Base-by-base conservation (phyloP, 2,797 vertebrate genomes). In the Spinus pinus region DNA sequence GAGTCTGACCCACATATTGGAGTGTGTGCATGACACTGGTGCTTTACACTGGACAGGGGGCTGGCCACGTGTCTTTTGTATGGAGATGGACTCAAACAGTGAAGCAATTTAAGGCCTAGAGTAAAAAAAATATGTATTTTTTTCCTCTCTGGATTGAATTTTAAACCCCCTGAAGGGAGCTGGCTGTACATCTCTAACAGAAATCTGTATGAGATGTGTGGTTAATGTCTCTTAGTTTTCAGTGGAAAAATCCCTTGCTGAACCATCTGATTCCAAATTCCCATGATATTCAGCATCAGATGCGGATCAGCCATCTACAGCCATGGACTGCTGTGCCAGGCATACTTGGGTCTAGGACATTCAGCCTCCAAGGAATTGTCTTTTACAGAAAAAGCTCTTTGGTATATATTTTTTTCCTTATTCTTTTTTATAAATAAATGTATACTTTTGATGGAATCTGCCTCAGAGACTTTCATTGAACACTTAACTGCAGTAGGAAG, bases 361-460 rank as follows among this genome's bases (percentile, higher is more conserved):
- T 89, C 46, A 75, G 21, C 50, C 53, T 86, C 69, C 50, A 70
- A 42, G 12, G 27, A 81, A 81, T 41, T 83, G 51, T 83, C 31
- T 96, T 92, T 89, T 81, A 22, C 30, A 88, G 67, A 33, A 74
- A 46, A 86, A 88, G 1, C 30, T 88, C 58, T 87, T 85, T 47
- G 54, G 21, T 91, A 65, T 90, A 58, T 67, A 61, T 7, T 75
- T 64, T 77, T 90, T 84, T 7, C 1, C 20, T 9, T 3, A 5
- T 42, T 78, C 44, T 44, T 47, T 93, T 93, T 78, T 58, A 82
- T 54, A 74, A 96, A 95, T 87, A 95, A 94, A 95, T 42, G 35
- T 2, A 57, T 57, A 67, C 33, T 93, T 95, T 86, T 83, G 65
- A 81, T 93, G 51, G 81, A 35, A 86, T 83, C 13, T 21, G 82